A percentile compares a stretch with the other conserved stretches of the same genome.
Conservation (phyloP, 2,888 invertebrate genomes). For the Polylopha cassiicola region DNA sequence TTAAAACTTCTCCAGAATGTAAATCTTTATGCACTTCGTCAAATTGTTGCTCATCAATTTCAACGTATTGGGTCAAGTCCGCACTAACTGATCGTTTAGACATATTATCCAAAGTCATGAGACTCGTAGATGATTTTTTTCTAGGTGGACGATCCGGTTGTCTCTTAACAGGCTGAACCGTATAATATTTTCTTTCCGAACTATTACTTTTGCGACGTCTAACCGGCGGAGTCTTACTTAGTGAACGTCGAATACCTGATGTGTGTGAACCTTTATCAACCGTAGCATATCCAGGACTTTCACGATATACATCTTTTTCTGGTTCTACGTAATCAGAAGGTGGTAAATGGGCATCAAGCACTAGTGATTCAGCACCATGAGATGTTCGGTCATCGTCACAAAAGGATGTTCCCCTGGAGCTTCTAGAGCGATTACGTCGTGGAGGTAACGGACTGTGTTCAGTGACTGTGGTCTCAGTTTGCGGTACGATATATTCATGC, state of each 20-base stretch:
- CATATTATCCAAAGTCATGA: slow-evolving; percentile 73
- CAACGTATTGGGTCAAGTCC: slow-evolving; percentile 78
- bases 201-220: slow-evolving; percentile 68
- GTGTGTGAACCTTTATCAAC: slow-evolving; percentile 84
- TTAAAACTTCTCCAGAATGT: slow-evolving; percentile 85
- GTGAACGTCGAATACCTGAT: slow-evolving; percentile 75
- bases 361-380: slow-evolving; percentile 82
- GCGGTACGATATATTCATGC: slow-evolving; percentile 81
- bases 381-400: slow-evolving; percentile 85
- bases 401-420: slow-evolving; percentile 73
- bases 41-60: slow-evolving; percentile 77
- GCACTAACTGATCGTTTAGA: slow-evolving; percentile 56
- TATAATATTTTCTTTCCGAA: slow-evolving; percentile 81
- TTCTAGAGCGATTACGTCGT: slow-evolving; percentile 74
- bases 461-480: slow-evolving; percentile 68
- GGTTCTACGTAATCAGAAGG: slow-evolving; percentile 47
- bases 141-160: slow-evolving; percentile 81
- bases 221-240: slow-evolving; percentile 70
- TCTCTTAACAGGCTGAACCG: slow-evolving; percentile 71
- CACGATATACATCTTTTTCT: slow-evolving; percentile 61
- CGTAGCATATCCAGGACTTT: slow-evolving; percentile 83
- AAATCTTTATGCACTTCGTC: slow-evolving; percentile 80
- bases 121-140: slow-evolving; percentile 76
- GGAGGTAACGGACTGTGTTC: slow-evolving; percentile 77
- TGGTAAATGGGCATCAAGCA: slow-evolving; percentile 65